phyloP scores from a whole-genome alignment of 2,888 invertebrate species.

The Parnassius mnemosyne region DNA sequence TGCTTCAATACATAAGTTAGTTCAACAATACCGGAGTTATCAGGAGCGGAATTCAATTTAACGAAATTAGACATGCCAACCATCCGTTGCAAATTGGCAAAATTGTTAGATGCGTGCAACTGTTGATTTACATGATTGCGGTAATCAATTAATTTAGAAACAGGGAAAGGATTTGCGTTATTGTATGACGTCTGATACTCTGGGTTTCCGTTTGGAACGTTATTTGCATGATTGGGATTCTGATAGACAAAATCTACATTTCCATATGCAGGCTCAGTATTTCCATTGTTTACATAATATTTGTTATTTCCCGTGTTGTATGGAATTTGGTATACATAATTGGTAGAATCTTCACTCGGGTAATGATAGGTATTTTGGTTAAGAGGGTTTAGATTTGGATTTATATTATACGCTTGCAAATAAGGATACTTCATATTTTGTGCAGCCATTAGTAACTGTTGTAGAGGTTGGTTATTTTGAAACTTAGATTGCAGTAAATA shows the following conservation, averaged over 20 bases:
- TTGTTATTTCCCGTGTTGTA: neutral
- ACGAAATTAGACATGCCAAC: constrained; percentile 40
- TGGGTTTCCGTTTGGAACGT: neutral
- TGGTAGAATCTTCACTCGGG: neutral
- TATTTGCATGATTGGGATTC: constrained; percentile 24
- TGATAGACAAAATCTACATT: constrained; percentile 1
- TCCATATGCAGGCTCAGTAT: constrained; percentile 3
- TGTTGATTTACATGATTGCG: constrained; percentile 23
- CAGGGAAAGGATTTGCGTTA: constrained; percentile 9
- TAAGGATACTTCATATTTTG: constrained; percentile 1
- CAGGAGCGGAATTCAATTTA: constrained; percentile 41
- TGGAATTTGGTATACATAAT: constrained; percentile 4
- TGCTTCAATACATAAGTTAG: constrained; percentile 56
- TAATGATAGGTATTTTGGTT: neutral
- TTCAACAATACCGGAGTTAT: constrained; percentile 48
- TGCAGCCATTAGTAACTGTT: neutral
- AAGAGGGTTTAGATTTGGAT: neutral
- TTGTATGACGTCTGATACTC: constrained; percentile 1
- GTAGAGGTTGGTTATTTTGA: neutral
- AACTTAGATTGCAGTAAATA: constrained; percentile 1
- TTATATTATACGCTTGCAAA: neutral
- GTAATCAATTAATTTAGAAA: constrained; percentile 22
- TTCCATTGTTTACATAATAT: neutral
- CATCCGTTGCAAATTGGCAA: constrained; percentile 37
- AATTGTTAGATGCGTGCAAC: constrained; percentile 21